Evolutionary conservation across 2,113 vertebrate genomes (phyloP).

Genomic region (Girardinichthys multiradiatus): DNA sequence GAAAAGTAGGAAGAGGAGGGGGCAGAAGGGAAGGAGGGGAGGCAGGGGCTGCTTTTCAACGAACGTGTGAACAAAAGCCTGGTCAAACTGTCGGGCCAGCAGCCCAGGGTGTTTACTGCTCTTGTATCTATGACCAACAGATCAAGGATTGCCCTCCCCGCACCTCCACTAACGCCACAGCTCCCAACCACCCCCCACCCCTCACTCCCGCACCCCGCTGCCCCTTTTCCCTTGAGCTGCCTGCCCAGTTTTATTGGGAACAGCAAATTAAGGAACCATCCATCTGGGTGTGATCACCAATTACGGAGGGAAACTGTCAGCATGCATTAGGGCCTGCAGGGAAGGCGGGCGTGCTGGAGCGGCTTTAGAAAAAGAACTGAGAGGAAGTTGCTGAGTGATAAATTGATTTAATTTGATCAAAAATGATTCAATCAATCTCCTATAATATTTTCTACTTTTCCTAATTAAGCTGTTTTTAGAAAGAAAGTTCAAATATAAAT

Average conservation of each 20-base stretch:
- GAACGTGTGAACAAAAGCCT: conserved; percentile 83
- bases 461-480: not conserved
- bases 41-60: conserved; percentile 67
- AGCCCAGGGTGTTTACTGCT: conserved; percentile 79
- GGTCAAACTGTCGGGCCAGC: conserved; percentile 75
- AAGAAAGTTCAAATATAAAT: not conserved
- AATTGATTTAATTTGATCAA: conserved; percentile 33
- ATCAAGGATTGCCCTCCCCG: conserved; percentile 58
- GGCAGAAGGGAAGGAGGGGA: conserved; percentile 1
- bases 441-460: not conserved
- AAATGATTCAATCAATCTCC: not conserved
- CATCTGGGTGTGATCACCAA: conserved; percentile 87
- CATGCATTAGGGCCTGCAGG: conserved; percentile 78
- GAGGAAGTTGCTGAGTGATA: conserved; percentile 39
- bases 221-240: conserved; percentile 68
- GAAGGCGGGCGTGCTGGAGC: conserved; percentile 75
- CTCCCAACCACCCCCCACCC: not conserved
- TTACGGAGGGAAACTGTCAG: conserved; percentile 84
- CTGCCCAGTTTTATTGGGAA: conserved; percentile 79
- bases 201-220: conserved; percentile 22
- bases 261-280: conserved; percentile 82
- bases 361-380: conserved; percentile 57
- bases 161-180: conserved; percentile 14
- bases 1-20: conserved; percentile 25
- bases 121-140: conserved; percentile 85